Evolutionary conservation across 2,797 vertebrate genomes (phyloP), one percentile per base, ranked within the genome.

Genomic region (Lophius americanus): DNA sequence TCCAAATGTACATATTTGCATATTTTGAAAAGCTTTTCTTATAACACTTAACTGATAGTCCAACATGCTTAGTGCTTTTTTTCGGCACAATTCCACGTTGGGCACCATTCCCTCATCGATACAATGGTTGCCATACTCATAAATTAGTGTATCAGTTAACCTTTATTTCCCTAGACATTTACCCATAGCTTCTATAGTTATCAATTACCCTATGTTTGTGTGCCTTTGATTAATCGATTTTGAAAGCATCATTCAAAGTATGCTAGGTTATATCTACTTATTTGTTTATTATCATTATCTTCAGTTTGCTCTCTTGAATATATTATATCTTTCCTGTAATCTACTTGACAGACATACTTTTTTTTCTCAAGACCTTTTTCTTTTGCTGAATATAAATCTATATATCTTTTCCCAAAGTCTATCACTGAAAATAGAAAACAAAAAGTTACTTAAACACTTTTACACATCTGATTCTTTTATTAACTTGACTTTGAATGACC

Each of bases 81-180:
- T 63, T 83, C 77, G 77, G 70, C 67, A 51, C 9, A 5, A 68
- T 67, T 68, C 9, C 5, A 10, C 60, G 3, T 73, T 53, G 2
- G 43, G 68, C 23, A 44, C 58, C 3, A 43, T 48, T 60, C 11
- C 14, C 39, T 48, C 9, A 2, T 1, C 6, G 35, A 3, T 23
- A 37, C 46, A 51, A 43, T 2, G 42, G 44, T 42, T 68, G 56
- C 35, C 49, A 9, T 55, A 7, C 56, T 51, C 58, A 59, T 1
- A 12, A 51, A 64, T 76, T 57, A 59, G 41, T 41, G 37, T 44
- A 78, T 83, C 7, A 49, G 78, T 74, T 78, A 60, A 68, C 75
- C 63, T 78, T 75, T 63, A 68, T 76, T 82, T 78, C 65, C 74
- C 66, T 54, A 6, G 51, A 65, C 51, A 2, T 49, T 50, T 56